Base-by-base conservation (phyloP, 23 tunicate species). In the Trididemnum clinides region DNA sequence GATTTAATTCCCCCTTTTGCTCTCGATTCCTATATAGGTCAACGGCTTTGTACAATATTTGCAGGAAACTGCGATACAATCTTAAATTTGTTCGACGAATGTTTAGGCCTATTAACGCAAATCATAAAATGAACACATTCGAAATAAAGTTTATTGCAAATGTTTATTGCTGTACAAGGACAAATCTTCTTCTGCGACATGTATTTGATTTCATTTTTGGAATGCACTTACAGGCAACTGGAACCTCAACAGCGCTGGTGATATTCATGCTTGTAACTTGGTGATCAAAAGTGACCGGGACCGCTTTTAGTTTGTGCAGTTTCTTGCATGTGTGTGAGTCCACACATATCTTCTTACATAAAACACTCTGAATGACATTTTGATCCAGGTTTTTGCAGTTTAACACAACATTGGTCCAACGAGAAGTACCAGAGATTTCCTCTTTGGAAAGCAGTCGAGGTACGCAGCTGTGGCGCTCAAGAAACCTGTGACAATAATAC, bases 161-260 rank as follows among this genome's bases (percentile, higher is more conserved):
- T n/a, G n/a, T n/a, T n/a, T n/a, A n/a, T n/a, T n/a, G n/a, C n/a
- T n/a, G n/a, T n/a, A n/a, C n/a, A n/a, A n/a, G n/a, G n/a, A n/a
- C n/a, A n/a, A n/a, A n/a, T n/a, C n/a, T n/a, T n/a, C n/a, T n/a
- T n/a, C n/a, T n/a, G n/a, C n/a, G n/a, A 44, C 54, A 44, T 44
- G 10, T 44, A 10, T 7, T 44, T 44, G 10, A 7, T 44, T 44
- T 59, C 66, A 59, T 59, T 10, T 28, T n/a, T 10, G 80, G 80
- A 2, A 73, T 57, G 57, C 80, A 73, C 12, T 73, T 73, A 57
- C 80, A 73, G 3, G 57, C 57, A 6, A 73, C 57, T 21, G 80
- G 80, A 12, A 73, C 18, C 25, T 73, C 80, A 38, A 73, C 31
- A 2, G 10, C 25, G 6, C 57, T 73, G 25, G 25, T 19, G 31